These are phyloP conservation scores for Ooceraea biroi DNA, from an alignment of 1,140 invertebrate genomes.

Conservation along the genomic window DNA sequence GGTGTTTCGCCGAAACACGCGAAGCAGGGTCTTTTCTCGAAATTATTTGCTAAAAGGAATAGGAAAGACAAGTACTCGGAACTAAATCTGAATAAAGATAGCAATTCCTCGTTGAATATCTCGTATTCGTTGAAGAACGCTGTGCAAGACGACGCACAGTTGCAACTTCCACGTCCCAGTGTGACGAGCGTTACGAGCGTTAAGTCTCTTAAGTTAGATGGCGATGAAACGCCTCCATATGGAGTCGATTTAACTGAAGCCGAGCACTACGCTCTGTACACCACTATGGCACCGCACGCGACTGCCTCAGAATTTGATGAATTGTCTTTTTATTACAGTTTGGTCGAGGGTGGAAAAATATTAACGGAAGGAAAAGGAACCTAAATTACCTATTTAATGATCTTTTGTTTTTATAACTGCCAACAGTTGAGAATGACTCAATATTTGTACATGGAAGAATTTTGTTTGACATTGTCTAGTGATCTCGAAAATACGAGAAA, in stretches of 20 bases:
- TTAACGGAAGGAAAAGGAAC: conserved; percentile 80
- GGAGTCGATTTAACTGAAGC: conserved; percentile 91
- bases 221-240: conserved; percentile 81
- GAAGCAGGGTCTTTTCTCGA: conserved; percentile 89
- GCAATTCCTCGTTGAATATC: conserved; percentile 48
- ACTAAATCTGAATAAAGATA: conserved; percentile 65
- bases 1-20: conserved; percentile 86
- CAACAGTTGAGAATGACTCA: conserved; percentile 55
- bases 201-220: conserved; percentile 72
- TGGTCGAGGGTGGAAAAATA: conserved; percentile 92
- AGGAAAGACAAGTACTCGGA: conserved; percentile 83
- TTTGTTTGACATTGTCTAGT: conserved; percentile 17
- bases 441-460: conserved; percentile 31
- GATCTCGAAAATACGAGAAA: conserved; percentile 16
- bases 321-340: conserved; percentile 94
- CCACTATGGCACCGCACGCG: conserved; percentile 93
- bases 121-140: conserved; percentile 59
- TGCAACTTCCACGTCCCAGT: conserved; percentile 71
- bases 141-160: conserved; percentile 48
- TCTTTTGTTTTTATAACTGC: conserved; percentile 61
- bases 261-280: conserved; percentile 94
- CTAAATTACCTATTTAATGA: conserved; percentile 60
- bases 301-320: conserved; percentile 95
- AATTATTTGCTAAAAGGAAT: conserved; percentile 87
- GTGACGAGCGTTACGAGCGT: conserved; percentile 70